Percentiles rank a stretch among this genome's conserved stretches.
phyloP scores from a whole-genome alignment of 1,140 invertebrate genomes.

The Drosophila equinoxialis region DNA sequence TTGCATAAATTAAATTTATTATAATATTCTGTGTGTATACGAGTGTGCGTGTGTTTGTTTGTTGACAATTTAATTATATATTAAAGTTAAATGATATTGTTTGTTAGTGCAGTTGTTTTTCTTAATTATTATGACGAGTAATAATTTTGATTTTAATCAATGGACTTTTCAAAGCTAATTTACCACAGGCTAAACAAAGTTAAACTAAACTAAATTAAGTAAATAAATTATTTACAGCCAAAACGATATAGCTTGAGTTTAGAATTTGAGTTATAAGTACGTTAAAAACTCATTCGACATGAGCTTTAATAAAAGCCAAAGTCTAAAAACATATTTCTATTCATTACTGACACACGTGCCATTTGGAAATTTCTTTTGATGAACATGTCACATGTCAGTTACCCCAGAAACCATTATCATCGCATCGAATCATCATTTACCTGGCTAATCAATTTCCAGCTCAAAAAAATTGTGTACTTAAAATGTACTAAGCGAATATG shows the following conservation, averaged over 20 bases:
- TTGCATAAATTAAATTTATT: conserved; percentile 17
- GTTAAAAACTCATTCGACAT: too few relatives aligned
- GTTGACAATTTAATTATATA: conserved; percentile 16
- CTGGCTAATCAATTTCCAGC: conserved; percentile 6
- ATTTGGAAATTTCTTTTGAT: conserved; percentile 10
- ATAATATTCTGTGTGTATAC: conserved; percentile 3
- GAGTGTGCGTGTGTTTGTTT: background rate
- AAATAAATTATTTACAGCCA: too few relatives aligned
- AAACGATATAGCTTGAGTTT: too few relatives aligned
- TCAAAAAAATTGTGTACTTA: conserved; percentile 11
- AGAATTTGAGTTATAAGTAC: too few relatives aligned
- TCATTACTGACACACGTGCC: conserved; percentile 14
- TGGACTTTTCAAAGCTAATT: too few relatives aligned
- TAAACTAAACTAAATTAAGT: too few relatives aligned
- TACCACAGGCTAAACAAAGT: too few relatives aligned
- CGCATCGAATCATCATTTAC: background rate
- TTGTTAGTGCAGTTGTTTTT: background rate
- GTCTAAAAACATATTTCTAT: background rate
- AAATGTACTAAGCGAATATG: conserved; percentile 31
- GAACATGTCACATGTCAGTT: conserved; percentile 19
- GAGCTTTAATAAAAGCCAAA: background rate
- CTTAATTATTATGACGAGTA: background rate
- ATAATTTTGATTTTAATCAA: background rate
- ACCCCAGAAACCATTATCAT: background rate
- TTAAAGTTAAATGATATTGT: conserved; percentile 14